These are phyloP conservation scores for Hyles lineata DNA, from an alignment of 2,888 invertebrate species.

Conservation along the genomic window DNA sequence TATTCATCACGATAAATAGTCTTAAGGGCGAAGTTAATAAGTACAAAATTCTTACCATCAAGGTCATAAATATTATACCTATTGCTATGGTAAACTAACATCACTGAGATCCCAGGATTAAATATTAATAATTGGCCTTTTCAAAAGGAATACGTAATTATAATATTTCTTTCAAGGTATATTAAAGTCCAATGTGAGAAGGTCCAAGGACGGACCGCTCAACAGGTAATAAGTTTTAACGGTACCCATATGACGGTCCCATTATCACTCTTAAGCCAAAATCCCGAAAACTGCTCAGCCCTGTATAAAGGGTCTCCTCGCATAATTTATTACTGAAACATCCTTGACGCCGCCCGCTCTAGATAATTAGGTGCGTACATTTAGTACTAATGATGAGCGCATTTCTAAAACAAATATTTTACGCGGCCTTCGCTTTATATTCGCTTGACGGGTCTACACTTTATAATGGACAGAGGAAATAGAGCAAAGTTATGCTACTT, in stretches of 20 bases:
- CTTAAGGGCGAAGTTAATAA: too few species aligned
- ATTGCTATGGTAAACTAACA: too few species aligned
- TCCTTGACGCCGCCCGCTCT: constrained; percentile 53
- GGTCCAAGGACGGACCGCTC: constrained; percentile 37
- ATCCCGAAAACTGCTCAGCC: constrained; percentile 62
- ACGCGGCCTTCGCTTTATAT: constrained; percentile 1
- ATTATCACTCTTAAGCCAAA: constrained; percentile 65
- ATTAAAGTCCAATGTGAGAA: neutral
- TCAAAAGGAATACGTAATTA: too few species aligned
- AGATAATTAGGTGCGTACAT: constrained; percentile 55
- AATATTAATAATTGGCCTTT: too few species aligned
- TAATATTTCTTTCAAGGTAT: neutral
- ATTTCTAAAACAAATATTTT: constrained; percentile 16
- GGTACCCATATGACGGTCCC: constrained; percentile 60
- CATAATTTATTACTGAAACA: constrained; percentile 68
- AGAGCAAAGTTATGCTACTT: neutral
- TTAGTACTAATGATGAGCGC: constrained; percentile 28
- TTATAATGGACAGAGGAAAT: too few species aligned
- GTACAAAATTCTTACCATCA: too few species aligned
- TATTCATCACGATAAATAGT: too few species aligned
- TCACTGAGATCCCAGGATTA: too few species aligned
- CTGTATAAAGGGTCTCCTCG: constrained; percentile 57
- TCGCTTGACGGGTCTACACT: too few species aligned
- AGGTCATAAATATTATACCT: too few species aligned
- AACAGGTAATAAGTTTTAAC: constrained; percentile 64